phyloP scores from a whole-genome alignment of 2,797 vertebrate genomes.

The Lacerta bilineata region DNA sequence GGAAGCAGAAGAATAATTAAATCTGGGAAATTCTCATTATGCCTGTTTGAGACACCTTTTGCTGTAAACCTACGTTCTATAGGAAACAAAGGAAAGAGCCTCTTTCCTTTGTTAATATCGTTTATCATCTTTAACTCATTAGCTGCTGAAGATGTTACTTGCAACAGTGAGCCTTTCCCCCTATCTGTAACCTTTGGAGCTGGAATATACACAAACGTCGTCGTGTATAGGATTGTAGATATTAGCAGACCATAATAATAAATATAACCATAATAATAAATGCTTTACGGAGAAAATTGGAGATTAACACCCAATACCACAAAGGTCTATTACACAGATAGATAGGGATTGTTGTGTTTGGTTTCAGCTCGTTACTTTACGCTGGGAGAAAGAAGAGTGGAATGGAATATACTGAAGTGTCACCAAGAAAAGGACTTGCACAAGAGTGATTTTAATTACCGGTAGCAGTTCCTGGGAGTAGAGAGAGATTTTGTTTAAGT shows the following conservation, averaged over 20 bases:
- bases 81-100: constrained; percentile 75
- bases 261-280: constrained; percentile 14
- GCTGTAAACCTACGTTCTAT: constrained; percentile 61
- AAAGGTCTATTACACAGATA: background rate
- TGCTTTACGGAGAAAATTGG: constrained; percentile 27
- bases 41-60: constrained; percentile 30
- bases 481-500: background rate
- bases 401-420: background rate
- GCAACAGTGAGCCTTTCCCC: constrained; percentile 41
- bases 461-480: background rate
- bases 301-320: background rate
- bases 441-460: background rate
- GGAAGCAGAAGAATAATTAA: constrained; percentile 35
- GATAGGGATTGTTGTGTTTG: background rate
- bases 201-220: constrained; percentile 30
- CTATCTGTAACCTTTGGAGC: constrained; percentile 18
- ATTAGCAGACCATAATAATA: background rate
- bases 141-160: constrained; percentile 58
- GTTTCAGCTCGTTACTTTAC: constrained; percentile 2
- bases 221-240: background rate
- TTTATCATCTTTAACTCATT: constrained; percentile 77
- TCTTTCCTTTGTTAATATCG: constrained; percentile 75
- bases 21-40: constrained; percentile 48
- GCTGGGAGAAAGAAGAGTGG: background rate
- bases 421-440: background rate